Evolutionary conservation across 2,113 vertebrate species (phyloP), one percentile per base, ranked within the genome.

Genomic region (Psittacara wagleri): DNA sequence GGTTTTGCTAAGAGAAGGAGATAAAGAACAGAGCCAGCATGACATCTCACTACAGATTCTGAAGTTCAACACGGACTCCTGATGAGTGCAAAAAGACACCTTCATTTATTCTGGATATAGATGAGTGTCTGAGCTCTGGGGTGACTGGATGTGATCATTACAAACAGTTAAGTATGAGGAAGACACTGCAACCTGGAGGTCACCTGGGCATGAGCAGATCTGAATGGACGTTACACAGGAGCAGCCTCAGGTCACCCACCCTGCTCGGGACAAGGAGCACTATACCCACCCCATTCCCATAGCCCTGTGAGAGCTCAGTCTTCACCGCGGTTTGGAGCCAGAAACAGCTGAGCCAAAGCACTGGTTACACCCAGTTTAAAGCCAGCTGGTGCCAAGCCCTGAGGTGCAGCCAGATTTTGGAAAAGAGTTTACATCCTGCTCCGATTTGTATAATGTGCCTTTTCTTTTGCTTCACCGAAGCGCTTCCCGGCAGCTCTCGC

Each of bases 81-180:
- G 54, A 52, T 1, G 27, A 14, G 31, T 0, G 0, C 57, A 39
- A 69, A 75, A 83, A 85, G 18, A 18, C 44, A 14, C 54, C 27
- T 57, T 69, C 41, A 28, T 17, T 73, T 79, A 51, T 25, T 51
- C 35, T 17, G 24, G 23, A 48, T 25, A 27, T 39, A 44, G 49
- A 25, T 20, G 37, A 61, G 48, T 2, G 14, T 5, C 43, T 23
- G 48, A 37, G 37, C 63, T 69, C 35, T 27, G 48, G 14, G 35
- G 11, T 29, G 17, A 41, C 43, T 84, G 57, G 18, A 37, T 24
- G 29, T 0, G 1, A 18, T 31, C 6, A 5, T 39, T 59, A 13
- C 0, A 0, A 5, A 2, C 0, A 4, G 25, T 13, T 61, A 39
- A 22, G n/a, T 11, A 12, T 0, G 23, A 37, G 44, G 31, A 66